A percentile compares a stretch with the other conserved stretches of the same genome.
phyloP scores from a whole-genome alignment of 1,140 invertebrate genomes.

The Condylostylus longicornis region DNA sequence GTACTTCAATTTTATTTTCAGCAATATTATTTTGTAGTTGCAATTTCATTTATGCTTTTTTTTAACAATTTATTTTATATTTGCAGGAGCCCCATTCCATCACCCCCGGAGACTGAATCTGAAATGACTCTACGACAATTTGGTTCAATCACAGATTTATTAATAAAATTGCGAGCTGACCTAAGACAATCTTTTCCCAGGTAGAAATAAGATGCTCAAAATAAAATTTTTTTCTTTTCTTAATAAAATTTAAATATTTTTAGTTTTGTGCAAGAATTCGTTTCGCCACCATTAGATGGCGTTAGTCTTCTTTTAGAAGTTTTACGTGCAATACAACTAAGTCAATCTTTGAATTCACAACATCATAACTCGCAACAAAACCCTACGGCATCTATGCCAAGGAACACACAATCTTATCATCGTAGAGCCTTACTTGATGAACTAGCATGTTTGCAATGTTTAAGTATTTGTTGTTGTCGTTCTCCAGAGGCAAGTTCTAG shows the following conservation, averaged over 20 bases:
- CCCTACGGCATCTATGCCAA: slow-evolving; percentile 34
- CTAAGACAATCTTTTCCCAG: slow-evolving; percentile 73
- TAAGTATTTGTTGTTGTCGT: slow-evolving; percentile 58
- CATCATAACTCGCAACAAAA: slow-evolving; percentile 30
- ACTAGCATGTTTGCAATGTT: slow-evolving; percentile 73
- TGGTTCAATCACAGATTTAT: slow-evolving; percentile 66
- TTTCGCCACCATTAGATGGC: slow-evolving; percentile 66
- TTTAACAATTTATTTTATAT: neutral
- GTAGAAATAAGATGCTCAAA: slow-evolving; percentile 34
- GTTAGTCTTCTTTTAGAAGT: slow-evolving; percentile 65
- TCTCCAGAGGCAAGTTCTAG: slow-evolving; percentile 58
- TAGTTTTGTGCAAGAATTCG: slow-evolving; percentile 82
- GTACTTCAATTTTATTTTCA: slow-evolving; percentile 12
- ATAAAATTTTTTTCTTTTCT: neutral
- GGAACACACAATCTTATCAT: slow-evolving; percentile 40
- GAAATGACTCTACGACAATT: slow-evolving; percentile 81
- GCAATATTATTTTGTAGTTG: neutral
- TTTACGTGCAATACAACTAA: slow-evolving; percentile 65
- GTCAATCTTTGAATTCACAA: slow-evolving; percentile 35
- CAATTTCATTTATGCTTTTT: neutral
- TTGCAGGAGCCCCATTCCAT: slow-evolving; percentile 35
- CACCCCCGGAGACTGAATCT: slow-evolving; percentile 39
- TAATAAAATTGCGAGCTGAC: slow-evolving; percentile 75
- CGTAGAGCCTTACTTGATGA: slow-evolving; percentile 68
- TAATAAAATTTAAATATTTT: slow-evolving; percentile 16